Conservation (phyloP, 2,888 invertebrate genomes). For the Pterostichus madidus region DNA sequence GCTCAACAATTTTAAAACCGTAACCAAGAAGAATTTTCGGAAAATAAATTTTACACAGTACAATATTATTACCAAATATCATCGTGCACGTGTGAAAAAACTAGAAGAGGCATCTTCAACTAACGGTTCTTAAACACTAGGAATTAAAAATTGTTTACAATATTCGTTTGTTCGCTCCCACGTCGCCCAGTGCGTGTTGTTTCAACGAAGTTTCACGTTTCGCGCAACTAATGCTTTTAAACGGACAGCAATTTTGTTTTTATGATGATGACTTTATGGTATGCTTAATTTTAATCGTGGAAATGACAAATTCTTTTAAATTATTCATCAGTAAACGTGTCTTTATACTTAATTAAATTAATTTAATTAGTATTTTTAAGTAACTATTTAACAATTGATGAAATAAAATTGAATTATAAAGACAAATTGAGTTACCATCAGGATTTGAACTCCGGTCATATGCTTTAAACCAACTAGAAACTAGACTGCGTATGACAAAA, state of each 20-base stretch:
- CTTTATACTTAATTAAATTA: not conserved
- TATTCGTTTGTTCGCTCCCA: conserved; percentile 45
- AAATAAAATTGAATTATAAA: too few species aligned
- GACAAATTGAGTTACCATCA: too few species aligned
- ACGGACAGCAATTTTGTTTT: conserved; percentile 41
- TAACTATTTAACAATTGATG: too few species aligned
- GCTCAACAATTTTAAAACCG: conserved; percentile 20
- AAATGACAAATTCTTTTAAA: too few species aligned
- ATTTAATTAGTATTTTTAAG: too few species aligned
- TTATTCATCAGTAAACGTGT: too few species aligned
- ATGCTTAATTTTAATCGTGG: too few species aligned
- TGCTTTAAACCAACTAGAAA: too few species aligned
- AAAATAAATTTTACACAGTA: conserved; percentile 30
- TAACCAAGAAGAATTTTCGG: not conserved
- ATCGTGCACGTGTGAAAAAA: conserved; percentile 37
- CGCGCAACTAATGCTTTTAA: conserved; percentile 9
- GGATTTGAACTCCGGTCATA: too few species aligned
- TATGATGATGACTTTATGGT: conserved; percentile 25
- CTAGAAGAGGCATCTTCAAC: conserved; percentile 17
- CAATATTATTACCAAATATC: conserved; percentile 34
- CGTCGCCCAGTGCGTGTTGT: conserved; percentile 9
- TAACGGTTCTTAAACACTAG: conserved; percentile 39
- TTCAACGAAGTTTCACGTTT: not conserved
- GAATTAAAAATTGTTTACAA: conserved; percentile 38
- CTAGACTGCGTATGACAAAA: too few species aligned